Base-by-base conservation (phyloP, 2,888 invertebrate species). In the Amphimallon solstitiale region DNA sequence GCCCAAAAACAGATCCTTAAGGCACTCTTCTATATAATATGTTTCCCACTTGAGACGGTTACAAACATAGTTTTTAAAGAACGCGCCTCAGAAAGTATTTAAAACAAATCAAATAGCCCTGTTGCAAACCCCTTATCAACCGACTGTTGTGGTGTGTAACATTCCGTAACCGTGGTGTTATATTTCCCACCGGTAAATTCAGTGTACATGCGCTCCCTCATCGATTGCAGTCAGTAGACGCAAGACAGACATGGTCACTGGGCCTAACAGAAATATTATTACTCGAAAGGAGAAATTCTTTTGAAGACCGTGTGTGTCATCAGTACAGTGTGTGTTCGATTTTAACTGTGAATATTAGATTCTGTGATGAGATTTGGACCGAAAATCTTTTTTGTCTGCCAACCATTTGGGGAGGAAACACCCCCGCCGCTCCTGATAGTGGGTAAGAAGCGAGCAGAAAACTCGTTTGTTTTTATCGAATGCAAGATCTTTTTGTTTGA, bases 151-250 rank as follows among this genome's bases (percentile, higher is more conserved):
- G 56, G 56, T 23, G 37, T 40, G 6, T 17, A 29, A 40, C 48
- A 37, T 21, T 21, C 23, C 49, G 12, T 46, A 49, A 70, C 77
- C 76, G 78, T 77, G 77, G 79, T 77, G 78, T 34, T 63, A 63
- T 63, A 56, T 51, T 38, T 46, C 46, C 19, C 48, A 23, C 63
- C 56, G 49, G 40, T 56, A 46, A 45, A 54, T 62, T 62, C 72
- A 79, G 73, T 74, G 79, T 78, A 77, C 82, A 81, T 80, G 82
- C 82, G 82, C 81, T 76, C 78, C 77, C 77, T 71, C 78, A 82
- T 82, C 80, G 82, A 82, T 82, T 80, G 77, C 40, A 74, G 70
- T 56, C 64, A 52, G 74, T 73, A 79, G 80, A 79, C 80, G 76
- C 76, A 72, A 75, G 78, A 77, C 77, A 77, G 78, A 78, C 78